phyloP scores from a whole-genome alignment of 2,888 invertebrate species.

The Frankliniella fusca region DNA sequence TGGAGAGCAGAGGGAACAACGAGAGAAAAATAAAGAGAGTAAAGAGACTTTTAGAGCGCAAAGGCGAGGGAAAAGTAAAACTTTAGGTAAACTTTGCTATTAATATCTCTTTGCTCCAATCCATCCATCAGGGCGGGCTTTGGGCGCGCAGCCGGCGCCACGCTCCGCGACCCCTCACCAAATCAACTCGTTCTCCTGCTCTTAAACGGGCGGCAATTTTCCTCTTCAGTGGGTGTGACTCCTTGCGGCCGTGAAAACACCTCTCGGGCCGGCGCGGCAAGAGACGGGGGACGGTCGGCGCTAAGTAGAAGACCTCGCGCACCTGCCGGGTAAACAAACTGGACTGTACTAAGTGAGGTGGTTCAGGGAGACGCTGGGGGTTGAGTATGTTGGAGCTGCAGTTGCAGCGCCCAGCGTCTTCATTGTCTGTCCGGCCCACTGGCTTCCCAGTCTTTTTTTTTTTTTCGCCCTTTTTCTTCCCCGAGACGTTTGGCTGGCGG shows the following conservation, averaged over 20 bases:
- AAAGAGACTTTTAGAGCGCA: no score
- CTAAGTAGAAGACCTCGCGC: no score
- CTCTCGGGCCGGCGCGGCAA: no score
- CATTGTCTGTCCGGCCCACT: background rate
- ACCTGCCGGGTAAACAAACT: no score
- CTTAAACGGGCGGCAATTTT: background rate
- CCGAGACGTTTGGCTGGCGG: no score
- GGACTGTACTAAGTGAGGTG: no score
- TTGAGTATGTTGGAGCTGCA: background rate
- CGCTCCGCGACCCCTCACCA: background rate
- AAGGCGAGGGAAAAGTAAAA: no score
- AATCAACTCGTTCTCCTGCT: background rate
- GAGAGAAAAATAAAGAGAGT: background rate
- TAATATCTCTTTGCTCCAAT: background rate
- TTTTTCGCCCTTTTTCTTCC: background rate
- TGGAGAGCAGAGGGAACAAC: background rate
- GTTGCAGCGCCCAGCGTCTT: background rate
- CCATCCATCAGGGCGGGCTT: background rate
- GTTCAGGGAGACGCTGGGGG: no score
- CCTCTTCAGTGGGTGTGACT: slow-evolving; percentile 12
- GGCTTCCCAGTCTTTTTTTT: no score
- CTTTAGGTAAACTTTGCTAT: no score
- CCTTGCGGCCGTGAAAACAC: background rate
- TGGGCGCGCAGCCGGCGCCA: background rate
- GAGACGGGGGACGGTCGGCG: no score